Evolutionary conservation across 1,140 invertebrate genomes (phyloP), one percentile per base, ranked within the genome.

Genomic region (Nixonia krombeini): DNA sequence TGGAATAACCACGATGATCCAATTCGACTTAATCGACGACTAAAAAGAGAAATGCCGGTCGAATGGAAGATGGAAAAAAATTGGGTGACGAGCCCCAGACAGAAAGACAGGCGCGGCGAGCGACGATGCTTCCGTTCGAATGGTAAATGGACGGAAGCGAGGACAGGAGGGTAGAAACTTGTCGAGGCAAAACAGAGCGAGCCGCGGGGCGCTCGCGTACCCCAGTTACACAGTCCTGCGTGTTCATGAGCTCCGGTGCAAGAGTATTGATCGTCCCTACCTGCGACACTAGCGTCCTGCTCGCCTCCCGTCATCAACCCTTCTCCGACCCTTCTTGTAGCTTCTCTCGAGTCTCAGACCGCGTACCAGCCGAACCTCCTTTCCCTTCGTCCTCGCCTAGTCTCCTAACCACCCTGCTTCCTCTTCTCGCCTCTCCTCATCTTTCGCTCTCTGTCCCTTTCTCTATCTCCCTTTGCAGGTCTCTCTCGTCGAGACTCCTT

Each of bases 151-250:
- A n/a, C n/a, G n/a, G n/a, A n/a, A n/a, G n/a, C n/a, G n/a, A n/a
- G n/a, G n/a, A n/a, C n/a, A n/a, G n/a, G n/a, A n/a, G n/a, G n/a
- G n/a, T n/a, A n/a, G n/a, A n/a, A n/a, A n/a, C n/a, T n/a, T n/a
- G n/a, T 37, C 33, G 10, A 37, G 33, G 9, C 10, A 15, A 33
- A 33, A 33, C 8, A 33, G 29, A 33, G 29, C 29, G 9, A 2
- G 29, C 33, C 33, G 10, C 10, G 33, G 33, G 33, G 33, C 13
- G 33, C 33, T 15, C 33, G 15, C 33, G 33, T 37, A 37, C 33
- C 33, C 33, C 33, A 37, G 33, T 37, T 37, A 37, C 33, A 37
- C 33, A 37, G 33, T 37, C 33, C 33, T 37, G 33, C 10, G 33
- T 13, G 15, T 16, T 18, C 17, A 40, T 40, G 16, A 13, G 33